A percentile compares a stretch with the other conserved stretches of the same genome.
These are phyloP conservation scores for Blera fallax DNA, from an alignment of 2,888 invertebrate species.

Conservation along the genomic window DNA sequence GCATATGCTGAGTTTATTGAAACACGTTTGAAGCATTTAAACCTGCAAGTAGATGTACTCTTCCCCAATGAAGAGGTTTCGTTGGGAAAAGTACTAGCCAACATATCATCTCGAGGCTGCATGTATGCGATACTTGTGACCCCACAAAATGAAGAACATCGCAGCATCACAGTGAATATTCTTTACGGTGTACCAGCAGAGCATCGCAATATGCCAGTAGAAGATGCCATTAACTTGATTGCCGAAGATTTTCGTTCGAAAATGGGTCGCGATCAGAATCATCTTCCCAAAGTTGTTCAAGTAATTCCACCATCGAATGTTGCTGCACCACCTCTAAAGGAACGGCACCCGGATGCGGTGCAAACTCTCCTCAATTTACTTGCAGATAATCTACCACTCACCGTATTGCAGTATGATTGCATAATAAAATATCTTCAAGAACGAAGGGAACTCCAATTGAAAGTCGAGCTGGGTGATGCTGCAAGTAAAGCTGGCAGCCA, in stretches of 20 bases:
- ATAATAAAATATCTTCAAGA: slow-evolving; percentile 88
- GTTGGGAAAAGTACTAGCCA: slow-evolving; percentile 90
- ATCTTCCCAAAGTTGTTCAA: slow-evolving; percentile 73
- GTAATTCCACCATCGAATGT: slow-evolving; percentile 81
- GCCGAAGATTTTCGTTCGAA: slow-evolving; percentile 87
- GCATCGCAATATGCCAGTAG: slow-evolving; percentile 97
- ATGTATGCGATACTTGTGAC: slow-evolving; percentile 94
- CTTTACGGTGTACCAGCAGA: slow-evolving; percentile 94
- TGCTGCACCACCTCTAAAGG: slow-evolving; percentile 82
- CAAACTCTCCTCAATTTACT: slow-evolving; percentile 89
- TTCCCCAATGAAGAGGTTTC: slow-evolving; percentile 96
- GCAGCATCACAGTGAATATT: slow-evolving; percentile 94
- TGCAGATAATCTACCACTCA: slow-evolving; percentile 90
- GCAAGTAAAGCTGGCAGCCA: slow-evolving; percentile 77
- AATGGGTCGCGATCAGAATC: slow-evolving; percentile 81
- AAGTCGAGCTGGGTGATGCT: slow-evolving; percentile 88
- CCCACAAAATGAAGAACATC: slow-evolving; percentile 92
- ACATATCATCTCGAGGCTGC: slow-evolving; percentile 93
- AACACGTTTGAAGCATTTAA: slow-evolving; percentile 88
- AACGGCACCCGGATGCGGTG: slow-evolving; percentile 85
- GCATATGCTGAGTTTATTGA: slow-evolving; percentile 95
- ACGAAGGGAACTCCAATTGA: slow-evolving; percentile 88
- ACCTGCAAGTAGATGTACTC: slow-evolving; percentile 92
- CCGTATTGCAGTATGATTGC: slow-evolving; percentile 90
- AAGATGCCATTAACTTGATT: slow-evolving; percentile 92